A percentile compares a stretch with the other conserved stretches of the same genome.
These are phyloP conservation scores for Tetrax tetrax DNA, from an alignment of 2,113 vertebrate genomes.

Conservation along the genomic window DNA sequence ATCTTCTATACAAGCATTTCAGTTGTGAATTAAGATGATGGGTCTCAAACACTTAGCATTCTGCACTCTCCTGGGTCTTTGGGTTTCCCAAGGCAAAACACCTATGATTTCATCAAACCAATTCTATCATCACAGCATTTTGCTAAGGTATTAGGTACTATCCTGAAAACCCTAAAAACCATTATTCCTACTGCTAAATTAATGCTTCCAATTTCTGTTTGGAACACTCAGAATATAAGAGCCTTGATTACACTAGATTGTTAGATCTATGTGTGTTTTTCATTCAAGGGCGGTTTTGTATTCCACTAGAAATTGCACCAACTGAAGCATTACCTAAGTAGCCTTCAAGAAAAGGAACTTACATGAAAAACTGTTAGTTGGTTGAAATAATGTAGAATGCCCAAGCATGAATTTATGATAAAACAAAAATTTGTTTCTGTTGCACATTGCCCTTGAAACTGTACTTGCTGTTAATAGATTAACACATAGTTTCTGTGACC, in stretches of 20 bases:
- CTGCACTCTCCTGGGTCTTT: background rate
- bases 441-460: conserved; percentile 20
- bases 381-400: background rate
- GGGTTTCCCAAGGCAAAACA: background rate
- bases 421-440: background rate
- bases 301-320: background rate
- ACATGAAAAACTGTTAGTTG: background rate
- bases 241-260: background rate
- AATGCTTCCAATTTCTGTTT: background rate
- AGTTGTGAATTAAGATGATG: background rate
- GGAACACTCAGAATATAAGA: background rate
- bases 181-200: background rate
- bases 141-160: background rate
- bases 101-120: background rate
- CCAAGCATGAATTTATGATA: background rate
- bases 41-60: background rate
- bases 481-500: background rate
- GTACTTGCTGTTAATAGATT: background rate
- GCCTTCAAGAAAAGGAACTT: background rate
- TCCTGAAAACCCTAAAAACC: background rate
- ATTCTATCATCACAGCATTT: background rate
- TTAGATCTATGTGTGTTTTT: background rate
- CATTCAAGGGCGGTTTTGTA: background rate
- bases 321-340: background rate
- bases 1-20: background rate